phyloP scores from a whole-genome alignment of 2,797 vertebrate genomes.

The Martes flavigula region DNA sequence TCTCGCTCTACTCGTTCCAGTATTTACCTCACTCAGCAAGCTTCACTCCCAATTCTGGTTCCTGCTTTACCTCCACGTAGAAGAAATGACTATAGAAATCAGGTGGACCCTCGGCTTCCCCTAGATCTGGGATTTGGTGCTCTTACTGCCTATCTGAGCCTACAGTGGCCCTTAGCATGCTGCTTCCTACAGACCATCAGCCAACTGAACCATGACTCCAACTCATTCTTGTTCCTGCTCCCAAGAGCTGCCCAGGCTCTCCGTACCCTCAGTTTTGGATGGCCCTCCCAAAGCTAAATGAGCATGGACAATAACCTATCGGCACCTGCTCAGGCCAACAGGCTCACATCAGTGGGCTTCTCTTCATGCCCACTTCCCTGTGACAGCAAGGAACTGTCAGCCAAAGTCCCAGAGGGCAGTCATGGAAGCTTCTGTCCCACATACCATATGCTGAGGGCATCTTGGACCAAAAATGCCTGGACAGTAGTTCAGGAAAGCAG shows the following conservation, averaged over 20 bases:
- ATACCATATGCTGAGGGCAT: background rate
- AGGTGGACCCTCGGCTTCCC: background rate
- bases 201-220: background rate
- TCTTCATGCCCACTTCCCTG: background rate
- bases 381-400: background rate
- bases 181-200: background rate
- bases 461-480: background rate
- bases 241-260: background rate
- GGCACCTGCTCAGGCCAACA: background rate
- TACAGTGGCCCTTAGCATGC: background rate
- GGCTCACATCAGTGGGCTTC: background rate
- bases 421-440: background rate
- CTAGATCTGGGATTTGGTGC: background rate
- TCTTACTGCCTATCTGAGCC: background rate
- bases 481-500: background rate
- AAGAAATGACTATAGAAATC: background rate
- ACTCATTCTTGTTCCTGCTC: background rate
- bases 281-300: background rate
- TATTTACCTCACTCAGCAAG: background rate
- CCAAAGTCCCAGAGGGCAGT: background rate
- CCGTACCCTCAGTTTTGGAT: background rate
- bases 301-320: background rate
- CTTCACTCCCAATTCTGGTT: background rate
- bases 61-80: background rate
- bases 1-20: background rate